Evolutionary conservation across 2,113 vertebrate genomes (phyloP), one percentile per base, ranked within the genome.

Genomic region (Nettapus auritus): DNA sequence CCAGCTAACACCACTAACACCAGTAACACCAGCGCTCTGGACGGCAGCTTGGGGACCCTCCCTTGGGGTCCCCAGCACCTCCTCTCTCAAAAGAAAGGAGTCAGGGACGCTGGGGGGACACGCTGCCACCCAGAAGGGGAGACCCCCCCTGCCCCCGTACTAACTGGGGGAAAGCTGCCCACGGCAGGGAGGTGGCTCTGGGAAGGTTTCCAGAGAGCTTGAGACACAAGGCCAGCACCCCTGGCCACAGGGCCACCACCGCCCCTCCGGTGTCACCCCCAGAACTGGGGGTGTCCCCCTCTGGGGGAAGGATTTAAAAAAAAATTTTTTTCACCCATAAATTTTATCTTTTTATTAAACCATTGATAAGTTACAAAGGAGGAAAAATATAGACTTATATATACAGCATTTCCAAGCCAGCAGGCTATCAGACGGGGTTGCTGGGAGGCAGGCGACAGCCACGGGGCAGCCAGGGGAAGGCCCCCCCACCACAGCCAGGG

Each of bases 321-420:
- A n/a, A n/a, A 8, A 16, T 44, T 93, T 89, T 86, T 82, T 48
- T 48, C 46, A 48, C 95, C 84, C 92, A 52, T 96, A 96, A 96
- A 96, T 87, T 96, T 96, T 95, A 67, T 94, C 93, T 97, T 97
- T 97, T 97, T 97, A 97, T 97, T 97, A 96, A 97, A 97, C 88
- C 92, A 88, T 89, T 90, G 93, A 97, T 97, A 97, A 97, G 97
- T 97, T 97, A 97, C 94, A 97, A 97, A 97, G 95, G 86, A 97
- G 97, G 92, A 96, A 97, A 97, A 97, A 97, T 97, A 97, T 82
- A 97, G 96, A 97, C 94, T 96, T 90, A 95, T 97, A 96, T 97
- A 63, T 96, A 97, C 97, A 97, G 96, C 94, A 88, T 96, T 94
- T 96, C 82, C 89, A 97, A 93, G 90, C 81, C 96, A 93, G 95